Conservation (phyloP, 2,888 invertebrate genomes). For the Parasteatoda lunata region DNA sequence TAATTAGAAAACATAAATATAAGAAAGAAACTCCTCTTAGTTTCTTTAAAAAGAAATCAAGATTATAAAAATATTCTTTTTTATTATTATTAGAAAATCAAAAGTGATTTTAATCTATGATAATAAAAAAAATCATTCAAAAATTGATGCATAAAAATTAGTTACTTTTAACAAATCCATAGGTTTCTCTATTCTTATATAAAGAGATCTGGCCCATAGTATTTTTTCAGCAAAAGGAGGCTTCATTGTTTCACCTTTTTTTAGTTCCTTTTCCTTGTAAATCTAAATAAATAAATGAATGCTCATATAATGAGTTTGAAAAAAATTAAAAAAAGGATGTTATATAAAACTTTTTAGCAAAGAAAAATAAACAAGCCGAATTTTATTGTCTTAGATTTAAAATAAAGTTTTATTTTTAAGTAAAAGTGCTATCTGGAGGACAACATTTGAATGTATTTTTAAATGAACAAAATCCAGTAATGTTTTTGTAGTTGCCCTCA, state of each 20-base stretch:
- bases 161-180: conserved; percentile 79
- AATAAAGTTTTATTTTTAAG: too few relatives aligned
- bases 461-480: background rate
- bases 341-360: background rate
- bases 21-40: too few relatives aligned
- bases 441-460: background rate
- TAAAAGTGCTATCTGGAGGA: background rate
- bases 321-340: background rate
- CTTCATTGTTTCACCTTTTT: conserved; percentile 82
- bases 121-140: background rate
- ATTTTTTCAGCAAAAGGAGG: conserved; percentile 88
- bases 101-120: background rate
- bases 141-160: background rate
- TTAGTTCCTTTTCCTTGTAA: conserved; percentile 85
- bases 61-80: background rate
- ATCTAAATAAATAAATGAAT: conserved; percentile 76
- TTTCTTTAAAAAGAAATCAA: too few relatives aligned
- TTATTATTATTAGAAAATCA: background rate
- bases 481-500: too few relatives aligned
- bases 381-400: too few relatives aligned
- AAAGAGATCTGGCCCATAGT: conserved; percentile 87
- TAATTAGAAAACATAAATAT: too few relatives aligned
- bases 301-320: background rate
- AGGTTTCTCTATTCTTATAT: conserved; percentile 82
- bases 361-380: too few relatives aligned